Evolutionary conservation across 1,140 invertebrate genomes (phyloP).

Genomic region (Trichonephila inaurata): DNA sequence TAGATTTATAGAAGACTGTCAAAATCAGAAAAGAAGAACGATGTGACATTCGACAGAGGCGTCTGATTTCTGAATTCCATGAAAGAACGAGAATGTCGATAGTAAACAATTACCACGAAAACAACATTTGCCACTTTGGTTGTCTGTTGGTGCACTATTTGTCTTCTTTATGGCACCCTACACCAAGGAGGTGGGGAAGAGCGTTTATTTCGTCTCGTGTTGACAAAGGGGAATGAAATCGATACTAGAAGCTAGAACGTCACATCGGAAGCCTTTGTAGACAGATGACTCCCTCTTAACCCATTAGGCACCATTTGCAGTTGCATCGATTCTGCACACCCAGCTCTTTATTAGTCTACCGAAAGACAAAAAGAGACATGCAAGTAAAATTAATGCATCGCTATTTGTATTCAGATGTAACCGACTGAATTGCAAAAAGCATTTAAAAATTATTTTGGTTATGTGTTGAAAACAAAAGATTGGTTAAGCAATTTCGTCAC

Average conservation of each 20-base stretch:
- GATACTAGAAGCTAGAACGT: not conserved
- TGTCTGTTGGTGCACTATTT: not conserved
- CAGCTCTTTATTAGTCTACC: not conserved
- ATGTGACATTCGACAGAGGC: not conserved
- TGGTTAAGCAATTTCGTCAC: too few relatives aligned
- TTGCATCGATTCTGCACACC: not conserved
- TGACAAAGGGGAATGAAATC: constrained; percentile 21
- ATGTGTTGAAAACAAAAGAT: too few relatives aligned
- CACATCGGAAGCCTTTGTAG: not conserved
- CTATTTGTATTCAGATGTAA: not conserved
- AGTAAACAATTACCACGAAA: not conserved
- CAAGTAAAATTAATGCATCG: not conserved
- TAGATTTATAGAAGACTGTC: not conserved
- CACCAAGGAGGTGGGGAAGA: not conserved
- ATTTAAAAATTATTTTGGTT: not conserved
- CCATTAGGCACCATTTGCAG: not conserved
- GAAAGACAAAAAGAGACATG: not conserved
- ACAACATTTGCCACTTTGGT: not conserved
- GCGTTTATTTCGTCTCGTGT: constrained; percentile 2
- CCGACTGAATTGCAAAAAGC: not conserved
- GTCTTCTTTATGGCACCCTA: constrained; percentile 7
- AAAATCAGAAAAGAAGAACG: too few relatives aligned
- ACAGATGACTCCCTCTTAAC: constrained; percentile 3
- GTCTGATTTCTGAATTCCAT: not conserved
- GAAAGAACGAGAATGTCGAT: not conserved